Base-by-base conservation (phyloP, 2,113 vertebrate species). In the Oryzias curvinotus region DNA sequence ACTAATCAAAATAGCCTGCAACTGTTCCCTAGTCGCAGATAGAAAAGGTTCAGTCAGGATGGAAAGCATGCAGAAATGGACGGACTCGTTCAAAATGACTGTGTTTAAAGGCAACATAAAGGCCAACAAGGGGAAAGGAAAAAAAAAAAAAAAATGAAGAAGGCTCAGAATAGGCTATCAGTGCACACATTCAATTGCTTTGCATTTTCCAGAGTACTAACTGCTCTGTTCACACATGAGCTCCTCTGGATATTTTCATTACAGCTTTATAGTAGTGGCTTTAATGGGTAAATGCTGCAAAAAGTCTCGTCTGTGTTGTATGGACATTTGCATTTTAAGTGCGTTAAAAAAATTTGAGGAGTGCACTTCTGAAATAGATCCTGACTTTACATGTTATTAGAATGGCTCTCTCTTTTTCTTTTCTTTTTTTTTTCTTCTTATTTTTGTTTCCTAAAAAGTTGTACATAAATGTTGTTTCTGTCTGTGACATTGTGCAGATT, bases 241-340 rank as follows among this genome's bases (percentile, higher is more conserved):
- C 46, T 30, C 28, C 5, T 41, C 21, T 36, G 58, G 58, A 36
- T 18, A 41, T 57, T 57, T 61, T 50, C 58, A 36, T 36, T 36
- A 36, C 36, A 36, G 36, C 36, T 36, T 36, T 14, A 30, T 26
- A 50, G 26, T 42, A 26, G 44, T 47, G 44, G n/a, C 18, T 19
- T 49, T 41, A 8, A 7, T 36, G 13, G 46, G n/a, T 59, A 59
- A 59, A 59, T 59, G n/a, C 57, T 41, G 52, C 26, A 28, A 58
- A 58, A 15, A 28, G 23, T 47, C 56, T 45, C 17, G 17, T 47
- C 46, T 58, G 56, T n/a, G 44, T 21, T 47, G 13, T 10, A 36
- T 36, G 36, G 36, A 12, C 36, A 36, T 36, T 10, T 36, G 36
- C 8, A 12, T 36, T 36, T 36, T 36, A 58, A 25, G 56, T 13